Base-by-base conservation (phyloP, 2,888 invertebrate genomes). In the Pristionchus arcanus region DNA sequence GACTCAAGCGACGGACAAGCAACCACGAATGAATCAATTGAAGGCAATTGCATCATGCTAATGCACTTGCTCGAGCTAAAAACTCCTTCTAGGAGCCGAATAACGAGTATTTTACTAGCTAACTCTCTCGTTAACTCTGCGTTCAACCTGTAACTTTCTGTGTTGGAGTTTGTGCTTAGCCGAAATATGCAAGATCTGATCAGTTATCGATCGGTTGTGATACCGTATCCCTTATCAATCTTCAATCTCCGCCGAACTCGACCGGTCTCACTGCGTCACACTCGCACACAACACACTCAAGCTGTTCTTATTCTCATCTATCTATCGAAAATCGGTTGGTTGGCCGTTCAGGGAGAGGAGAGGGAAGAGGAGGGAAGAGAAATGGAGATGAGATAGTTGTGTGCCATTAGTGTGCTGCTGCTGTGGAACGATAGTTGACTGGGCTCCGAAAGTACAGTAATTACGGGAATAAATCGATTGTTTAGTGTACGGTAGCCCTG, bases 111-210 rank as follows among this genome's bases (percentile, higher is more conserved):
- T 66, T 66, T 28, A 66, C 28, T 66, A 25, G 66, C 66, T 66
- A 13, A 66, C 66, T 66, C 0, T 28, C n/a, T 66, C 66, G 28
- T 66, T 5, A 66, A n/a, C 66, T 28, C 25, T 66, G 9, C 66
- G 66, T 66, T 66, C 66, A 28, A 66, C 28, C 66, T 66, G 66
- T 66, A 66, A 66, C 66, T 66, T 66, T 66, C 66, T 13, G 66
- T 66, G 66, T 21, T 59, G 19, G 15, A 19, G 13, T 66, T 66
- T 66, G 13, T 66, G 66, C 66, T 66, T n/a, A n/a, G n/a, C 13
- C 66, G 15, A 66, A n/a, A 25, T 25, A 28, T n/a, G 28, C 25
- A 9, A 5, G 19, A 25, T 59, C 59, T 59, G 13, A 2, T 15
- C 59, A 59, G 66, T 66, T 66, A 66, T 28, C 66, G 66, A 66